These are phyloP conservation scores for Rhynchomys soricoides DNA, from an alignment of 2,113 vertebrate species.

Conservation along the genomic window DNA sequence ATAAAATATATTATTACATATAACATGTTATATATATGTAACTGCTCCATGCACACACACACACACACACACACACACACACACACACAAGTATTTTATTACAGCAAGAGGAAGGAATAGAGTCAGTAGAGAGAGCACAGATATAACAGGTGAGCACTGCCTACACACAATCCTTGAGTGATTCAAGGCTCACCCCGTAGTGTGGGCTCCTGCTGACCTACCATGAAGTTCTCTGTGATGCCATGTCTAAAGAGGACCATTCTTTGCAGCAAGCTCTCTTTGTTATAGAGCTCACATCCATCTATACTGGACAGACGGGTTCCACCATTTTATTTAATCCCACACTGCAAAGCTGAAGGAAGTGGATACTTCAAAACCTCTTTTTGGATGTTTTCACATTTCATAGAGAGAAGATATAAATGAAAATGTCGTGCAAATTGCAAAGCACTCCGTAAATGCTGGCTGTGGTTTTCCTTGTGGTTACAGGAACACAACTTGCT, in stretches of 20 bases:
- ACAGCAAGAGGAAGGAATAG: neutral
- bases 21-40: too few species aligned
- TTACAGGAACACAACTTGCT: neutral
- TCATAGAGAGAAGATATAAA: neutral
- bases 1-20: too few species aligned
- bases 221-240: neutral
- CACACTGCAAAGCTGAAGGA: neutral
- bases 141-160: neutral
- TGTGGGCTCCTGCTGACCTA: neutral
- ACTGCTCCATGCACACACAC: too few species aligned
- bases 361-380: neutral
- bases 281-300: neutral
- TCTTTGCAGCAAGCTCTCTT: neutral
- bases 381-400: neutral
- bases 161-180: neutral
- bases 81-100: neutral
- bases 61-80: neutral
- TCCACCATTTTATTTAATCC: neutral
- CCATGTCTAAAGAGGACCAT: neutral
- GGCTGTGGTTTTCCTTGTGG: conserved; percentile 26
- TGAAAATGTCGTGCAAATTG: conserved; percentile 5
- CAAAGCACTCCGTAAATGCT: neutral
- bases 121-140: neutral
- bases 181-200: fast-evolving
- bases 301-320: neutral